A percentile compares a stretch with the other conserved stretches of the same genome.
These are phyloP conservation scores for Prionchulus punctatus DNA, from an alignment of 2,888 invertebrate genomes.

Conservation along the genomic window DNA sequence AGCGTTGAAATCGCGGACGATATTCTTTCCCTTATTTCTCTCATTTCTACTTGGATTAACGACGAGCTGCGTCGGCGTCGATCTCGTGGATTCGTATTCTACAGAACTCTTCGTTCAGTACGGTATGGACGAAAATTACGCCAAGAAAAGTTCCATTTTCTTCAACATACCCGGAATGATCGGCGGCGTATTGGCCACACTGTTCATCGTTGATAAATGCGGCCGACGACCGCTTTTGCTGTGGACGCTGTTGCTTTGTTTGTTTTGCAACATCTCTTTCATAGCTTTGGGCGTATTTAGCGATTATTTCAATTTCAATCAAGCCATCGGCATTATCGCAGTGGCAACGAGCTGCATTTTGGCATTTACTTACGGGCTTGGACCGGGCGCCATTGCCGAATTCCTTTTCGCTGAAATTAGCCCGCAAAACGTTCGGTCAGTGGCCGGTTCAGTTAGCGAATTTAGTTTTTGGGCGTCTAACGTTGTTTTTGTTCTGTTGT, in stretches of 20 bases:
- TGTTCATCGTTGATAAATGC: background rate
- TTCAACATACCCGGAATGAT: background rate
- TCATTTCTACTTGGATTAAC: background rate
- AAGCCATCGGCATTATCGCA: background rate
- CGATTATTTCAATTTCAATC: background rate
- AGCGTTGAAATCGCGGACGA: background rate
- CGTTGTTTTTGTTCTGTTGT: too few relatives aligned
- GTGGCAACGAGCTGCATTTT: too few relatives aligned
- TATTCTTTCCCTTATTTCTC: background rate
- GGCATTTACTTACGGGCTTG: too few relatives aligned
- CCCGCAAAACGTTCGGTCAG: too few relatives aligned
- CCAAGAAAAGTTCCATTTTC: background rate
- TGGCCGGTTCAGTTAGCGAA: too few relatives aligned
- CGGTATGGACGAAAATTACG: background rate
- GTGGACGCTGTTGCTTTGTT: background rate
- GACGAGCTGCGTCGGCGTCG: background rate
- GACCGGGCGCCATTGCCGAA: too few relatives aligned
- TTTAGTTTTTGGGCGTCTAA: too few relatives aligned
- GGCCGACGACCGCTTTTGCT: background rate
- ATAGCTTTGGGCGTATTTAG: background rate
- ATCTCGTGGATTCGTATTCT: background rate
- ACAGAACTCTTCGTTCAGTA: background rate
- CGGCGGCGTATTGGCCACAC: background rate
- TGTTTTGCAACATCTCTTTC: background rate
- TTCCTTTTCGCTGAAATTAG: too few relatives aligned